Evolutionary conservation across 2,888 invertebrate genomes (phyloP).

Genomic region (Melanostoma mellinum): DNA sequence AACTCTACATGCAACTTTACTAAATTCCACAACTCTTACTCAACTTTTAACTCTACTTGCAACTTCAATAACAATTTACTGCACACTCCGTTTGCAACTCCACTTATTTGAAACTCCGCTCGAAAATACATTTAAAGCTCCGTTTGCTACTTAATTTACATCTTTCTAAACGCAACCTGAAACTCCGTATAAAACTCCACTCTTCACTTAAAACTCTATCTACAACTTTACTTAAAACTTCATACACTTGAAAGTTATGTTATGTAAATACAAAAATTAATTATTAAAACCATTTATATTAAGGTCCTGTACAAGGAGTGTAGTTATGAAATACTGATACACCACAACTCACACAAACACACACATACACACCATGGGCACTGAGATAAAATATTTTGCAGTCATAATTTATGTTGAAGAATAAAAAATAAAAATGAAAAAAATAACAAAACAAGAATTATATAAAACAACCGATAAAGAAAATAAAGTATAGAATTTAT

Average conservation of each 20-base stretch:
- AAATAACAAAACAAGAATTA: conserved; percentile 47
- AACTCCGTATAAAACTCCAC: too few species aligned
- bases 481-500: conserved; percentile 69
- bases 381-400: conserved; percentile 59
- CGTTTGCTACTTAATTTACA: too few species aligned
- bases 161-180: too few species aligned
- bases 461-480: conserved; percentile 51
- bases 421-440: conserved; percentile 20
- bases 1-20: too few species aligned
- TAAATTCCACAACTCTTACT: too few species aligned
- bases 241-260: neutral
- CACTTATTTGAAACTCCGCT: too few species aligned
- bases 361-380: conserved; percentile 43
- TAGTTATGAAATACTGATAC: conserved; percentile 47
- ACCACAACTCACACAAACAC: conserved; percentile 39
- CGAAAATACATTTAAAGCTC: too few species aligned
- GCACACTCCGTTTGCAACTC: too few species aligned
- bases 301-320: conserved; percentile 47
- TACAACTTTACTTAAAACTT: too few species aligned
- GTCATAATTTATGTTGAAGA: conserved; percentile 60
- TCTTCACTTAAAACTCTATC: too few species aligned
- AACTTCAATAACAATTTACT: too few species aligned
- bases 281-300: conserved; percentile 36
- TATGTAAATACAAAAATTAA: conserved; percentile 63
- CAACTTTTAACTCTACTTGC: too few species aligned